Base-by-base conservation (phyloP, 1,140 invertebrate genomes). In the Protaetia brevitarsis region DNA sequence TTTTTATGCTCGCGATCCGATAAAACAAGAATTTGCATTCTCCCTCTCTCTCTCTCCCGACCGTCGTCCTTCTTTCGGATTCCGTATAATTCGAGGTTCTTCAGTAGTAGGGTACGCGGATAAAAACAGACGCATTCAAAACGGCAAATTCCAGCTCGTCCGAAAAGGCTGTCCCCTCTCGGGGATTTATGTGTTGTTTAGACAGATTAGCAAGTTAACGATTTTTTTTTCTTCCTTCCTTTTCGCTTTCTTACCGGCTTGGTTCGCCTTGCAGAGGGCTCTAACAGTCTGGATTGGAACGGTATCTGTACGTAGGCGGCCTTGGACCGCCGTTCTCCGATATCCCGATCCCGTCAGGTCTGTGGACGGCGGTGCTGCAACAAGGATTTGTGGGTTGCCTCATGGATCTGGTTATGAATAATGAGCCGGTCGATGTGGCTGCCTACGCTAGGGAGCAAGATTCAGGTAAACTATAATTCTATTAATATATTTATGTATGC, bases 341-440 rank as follows among this genome's bases (percentile, higher is more conserved):
- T 7, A 82, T 90, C 7, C 85, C 86, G 5, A 86, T 93, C 26
- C 95, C 96, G 2, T 85, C 91, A 2, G 91, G 92, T 27, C 79
- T 99, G 31, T 99, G 96, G 96, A 92, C 94, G 3, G 94, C 90
- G 0, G 88, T 91, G 4, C 79, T 98, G 21, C 85, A 90, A 61
- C 88, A 93, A 73, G 97, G 97, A 10, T 99, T 93, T 75, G 93
- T 98, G 1, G 97, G 97, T 2, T 99, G 97, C 78, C 86, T 99
- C 74, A 86, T 95, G 73, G 96, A 98, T 79, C 83, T 99, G 69
- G 86, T 94, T 68, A 84, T 98, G 72, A 96, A 97, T 80, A 93
- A 92, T n/a, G 89, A 94, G 69, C 87, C 92, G 11, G 86, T 97
- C 62, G 96, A 99, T 79, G 87, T 99, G 63, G 92, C 93, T 10